These are phyloP conservation scores for Lymantria dispar DNA, from an alignment of 2,888 invertebrate species.

Conservation along the genomic window DNA sequence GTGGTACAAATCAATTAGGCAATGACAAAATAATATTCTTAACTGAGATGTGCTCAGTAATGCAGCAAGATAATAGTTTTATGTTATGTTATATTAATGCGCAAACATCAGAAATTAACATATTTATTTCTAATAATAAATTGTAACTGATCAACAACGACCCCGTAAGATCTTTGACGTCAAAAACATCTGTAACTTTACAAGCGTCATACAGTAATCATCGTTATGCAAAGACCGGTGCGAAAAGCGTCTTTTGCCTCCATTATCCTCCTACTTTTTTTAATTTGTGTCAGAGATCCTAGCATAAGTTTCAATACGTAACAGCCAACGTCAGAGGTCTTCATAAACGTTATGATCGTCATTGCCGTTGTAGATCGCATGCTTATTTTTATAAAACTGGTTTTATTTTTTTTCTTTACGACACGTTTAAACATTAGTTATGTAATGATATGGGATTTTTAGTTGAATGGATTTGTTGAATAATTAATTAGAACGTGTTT, in stretches of 20 bases:
- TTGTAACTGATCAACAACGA: too few relatives aligned
- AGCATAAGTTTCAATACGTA: background rate
- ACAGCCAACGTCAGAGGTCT: background rate
- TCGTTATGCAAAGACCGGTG: background rate
- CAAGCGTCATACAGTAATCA: background rate
- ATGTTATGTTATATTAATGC: too few relatives aligned
- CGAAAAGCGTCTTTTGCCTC: background rate
- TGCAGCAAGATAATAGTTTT: too few relatives aligned
- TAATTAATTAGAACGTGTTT: background rate
- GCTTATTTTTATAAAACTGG: background rate
- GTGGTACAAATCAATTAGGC: too few relatives aligned
- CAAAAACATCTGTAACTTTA: background rate
- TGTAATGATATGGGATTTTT: background rate
- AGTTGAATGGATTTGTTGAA: background rate
- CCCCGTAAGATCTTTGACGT: background rate
- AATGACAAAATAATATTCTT: too few relatives aligned
- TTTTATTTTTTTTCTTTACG: background rate
- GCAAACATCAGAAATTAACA: too few relatives aligned
- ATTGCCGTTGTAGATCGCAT: background rate
- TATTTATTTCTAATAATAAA: too few relatives aligned
- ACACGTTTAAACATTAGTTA: background rate
- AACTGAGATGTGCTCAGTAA: too few relatives aligned
- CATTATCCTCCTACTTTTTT: background rate
- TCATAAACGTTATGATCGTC: background rate
- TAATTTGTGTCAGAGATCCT: background rate